These are phyloP conservation scores for Hirtodrosophila alboralis DNA, from an alignment of 2,888 invertebrate species.

Conservation along the genomic window DNA sequence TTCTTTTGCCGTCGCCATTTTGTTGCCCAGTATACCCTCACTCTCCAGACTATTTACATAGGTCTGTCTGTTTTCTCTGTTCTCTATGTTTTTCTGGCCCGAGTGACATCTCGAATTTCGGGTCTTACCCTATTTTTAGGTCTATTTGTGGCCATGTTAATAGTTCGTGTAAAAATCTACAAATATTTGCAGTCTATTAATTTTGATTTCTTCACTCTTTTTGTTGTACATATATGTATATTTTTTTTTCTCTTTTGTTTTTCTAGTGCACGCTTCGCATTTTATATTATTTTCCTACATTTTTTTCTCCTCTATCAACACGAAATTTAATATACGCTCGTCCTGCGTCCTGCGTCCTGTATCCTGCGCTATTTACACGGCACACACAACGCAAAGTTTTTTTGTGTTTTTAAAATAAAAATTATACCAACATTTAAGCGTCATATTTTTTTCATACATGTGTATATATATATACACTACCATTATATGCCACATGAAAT, in stretches of 20 bases:
- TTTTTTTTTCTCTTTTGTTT: slow-evolving; percentile 53
- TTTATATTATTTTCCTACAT: slow-evolving; percentile 54
- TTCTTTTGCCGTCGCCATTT: slow-evolving; percentile 42
- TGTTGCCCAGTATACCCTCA: slow-evolving; percentile 11
- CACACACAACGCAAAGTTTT: slow-evolving; percentile 50
- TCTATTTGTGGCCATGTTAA: slow-evolving; percentile 71
- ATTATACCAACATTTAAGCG: slow-evolving; percentile 63
- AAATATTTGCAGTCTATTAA: slow-evolving; percentile 83
- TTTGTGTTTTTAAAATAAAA: slow-evolving; percentile 60
- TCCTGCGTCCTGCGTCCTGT: slow-evolving; percentile 11
- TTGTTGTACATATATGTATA: slow-evolving; percentile 29
- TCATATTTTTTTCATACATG: slow-evolving; percentile 38
- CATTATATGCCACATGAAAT: slow-evolving; percentile 66
- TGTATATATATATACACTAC: slow-evolving; percentile 17
- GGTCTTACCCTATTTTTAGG: slow-evolving; percentile 4
- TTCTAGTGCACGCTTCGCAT: slow-evolving; percentile 66
- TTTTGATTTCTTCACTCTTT: slow-evolving; percentile 64
- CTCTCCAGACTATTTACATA: slow-evolving; percentile 65
- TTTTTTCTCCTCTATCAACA: slow-evolving; percentile 55
- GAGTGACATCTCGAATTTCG: slow-evolving; percentile 63
- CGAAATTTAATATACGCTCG: slow-evolving; percentile 69
- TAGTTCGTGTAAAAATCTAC: slow-evolving; percentile 84
- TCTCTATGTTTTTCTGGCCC: slow-evolving; percentile 7
- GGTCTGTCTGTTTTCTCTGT: slow-evolving; percentile 42
- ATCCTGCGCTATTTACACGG: slow-evolving; percentile 58